Evolutionary conservation across 2,797 vertebrate species (phyloP).

Genomic region (Chrysocyon brachyurus): DNA sequence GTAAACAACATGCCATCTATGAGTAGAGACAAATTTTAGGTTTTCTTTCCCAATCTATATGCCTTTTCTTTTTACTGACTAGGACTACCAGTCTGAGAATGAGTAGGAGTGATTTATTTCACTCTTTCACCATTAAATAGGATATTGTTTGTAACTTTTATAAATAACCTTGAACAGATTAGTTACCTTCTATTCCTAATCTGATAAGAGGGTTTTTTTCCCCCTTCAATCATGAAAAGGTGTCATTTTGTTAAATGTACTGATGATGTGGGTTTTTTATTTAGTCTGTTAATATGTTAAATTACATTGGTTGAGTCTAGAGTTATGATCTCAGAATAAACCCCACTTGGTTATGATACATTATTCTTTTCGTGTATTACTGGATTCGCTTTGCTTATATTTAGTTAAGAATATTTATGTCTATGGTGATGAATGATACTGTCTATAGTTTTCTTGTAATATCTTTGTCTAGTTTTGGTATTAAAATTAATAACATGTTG

Average conservation of each 20-base stretch:
- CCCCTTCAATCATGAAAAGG: not conserved
- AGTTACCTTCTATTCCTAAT: not conserved
- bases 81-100: not conserved
- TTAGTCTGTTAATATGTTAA: not conserved
- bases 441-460: not conserved
- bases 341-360: not conserved
- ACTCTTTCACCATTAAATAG: not conserved
- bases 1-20: not conserved
- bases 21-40: not conserved
- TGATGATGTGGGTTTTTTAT: not conserved
- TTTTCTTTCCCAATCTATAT: not conserved
- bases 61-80: not conserved
- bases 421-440: not conserved
- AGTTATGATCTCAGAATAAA: constrained; percentile 23
- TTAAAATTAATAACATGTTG: not conserved
- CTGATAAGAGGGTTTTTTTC: not conserved
- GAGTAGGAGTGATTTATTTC: not conserved
- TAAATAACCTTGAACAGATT: not conserved
- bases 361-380: not conserved
- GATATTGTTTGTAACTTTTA: not conserved
- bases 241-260: not conserved
- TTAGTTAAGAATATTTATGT: not conserved
- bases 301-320: not conserved
- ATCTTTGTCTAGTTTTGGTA: not conserved
- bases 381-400: not conserved